Percentiles rank a stretch among this genome's conserved stretches.
phyloP scores from a whole-genome alignment of 2,113 vertebrate species.

The Oryzias melastigma region DNA sequence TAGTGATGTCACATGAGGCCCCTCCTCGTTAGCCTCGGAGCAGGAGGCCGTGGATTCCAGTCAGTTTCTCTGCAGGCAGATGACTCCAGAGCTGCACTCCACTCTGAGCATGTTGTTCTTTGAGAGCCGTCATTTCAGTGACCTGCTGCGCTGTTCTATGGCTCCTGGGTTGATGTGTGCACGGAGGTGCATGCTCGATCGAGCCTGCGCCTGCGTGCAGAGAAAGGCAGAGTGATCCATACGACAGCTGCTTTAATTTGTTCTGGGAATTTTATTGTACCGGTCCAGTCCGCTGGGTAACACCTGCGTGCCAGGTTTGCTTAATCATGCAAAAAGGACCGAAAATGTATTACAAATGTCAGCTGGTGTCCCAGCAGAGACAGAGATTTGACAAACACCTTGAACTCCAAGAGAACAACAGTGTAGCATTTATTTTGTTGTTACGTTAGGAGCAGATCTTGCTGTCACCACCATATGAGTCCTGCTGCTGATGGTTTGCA shows the following conservation, averaged over 20 bases:
- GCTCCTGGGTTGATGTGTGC: constrained; percentile 12
- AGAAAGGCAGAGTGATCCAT: constrained; percentile 62
- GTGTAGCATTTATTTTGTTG: constrained; percentile 55
- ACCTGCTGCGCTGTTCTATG: constrained; percentile 44
- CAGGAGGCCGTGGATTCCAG: constrained; percentile 41
- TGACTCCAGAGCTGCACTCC: no score
- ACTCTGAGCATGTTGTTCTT: no score
- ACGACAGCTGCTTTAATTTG: constrained; percentile 78
- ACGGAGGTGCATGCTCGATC: constrained; percentile 3
- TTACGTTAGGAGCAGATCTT: constrained; percentile 40
- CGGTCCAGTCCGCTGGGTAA: constrained; percentile 69
- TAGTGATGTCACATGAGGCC: constrained; percentile 88
- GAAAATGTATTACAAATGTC: constrained; percentile 74
- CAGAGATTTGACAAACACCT: constrained; percentile 71
- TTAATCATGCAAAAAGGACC: constrained; percentile 81
- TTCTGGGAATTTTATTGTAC: constrained; percentile 77
- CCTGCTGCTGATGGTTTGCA: constrained; percentile 20
- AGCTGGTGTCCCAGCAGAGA: constrained; percentile 62
- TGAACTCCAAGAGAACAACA: constrained; percentile 65
- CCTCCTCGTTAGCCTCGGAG: constrained; percentile 58
- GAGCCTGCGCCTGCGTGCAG: constrained; percentile 1
- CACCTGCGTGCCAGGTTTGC: constrained; percentile 80
- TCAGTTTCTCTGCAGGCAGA: constrained; percentile 13
- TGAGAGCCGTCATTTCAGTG: neutral
- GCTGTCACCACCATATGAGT: constrained; percentile 35